These are phyloP conservation scores for Salmo trutta DNA, from an alignment of 2,797 vertebrate species.

Conservation along the genomic window DNA sequence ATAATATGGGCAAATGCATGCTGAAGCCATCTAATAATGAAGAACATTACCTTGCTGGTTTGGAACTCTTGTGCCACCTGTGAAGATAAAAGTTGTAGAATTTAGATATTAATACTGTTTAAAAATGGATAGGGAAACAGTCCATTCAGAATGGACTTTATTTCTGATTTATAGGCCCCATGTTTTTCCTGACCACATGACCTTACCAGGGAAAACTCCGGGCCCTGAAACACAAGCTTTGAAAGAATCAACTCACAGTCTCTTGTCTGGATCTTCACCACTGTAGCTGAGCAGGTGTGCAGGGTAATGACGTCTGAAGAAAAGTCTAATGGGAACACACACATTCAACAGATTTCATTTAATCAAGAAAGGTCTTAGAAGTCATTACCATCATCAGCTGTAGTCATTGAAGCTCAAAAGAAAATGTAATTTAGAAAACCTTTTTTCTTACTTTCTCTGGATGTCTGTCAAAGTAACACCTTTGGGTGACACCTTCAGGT, in stretches of 20 bases:
- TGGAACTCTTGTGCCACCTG: constrained; percentile 87
- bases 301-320: constrained; percentile 90
- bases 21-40: neutral
- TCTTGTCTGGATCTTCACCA: constrained; percentile 83
- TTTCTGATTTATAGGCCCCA: neutral
- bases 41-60: constrained; percentile 78
- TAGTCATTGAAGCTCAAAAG: neutral
- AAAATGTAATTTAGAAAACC: neutral
- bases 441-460: constrained; percentile 86
- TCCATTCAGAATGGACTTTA: neutral
- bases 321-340: constrained; percentile 72
- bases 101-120: neutral
- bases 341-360: neutral
- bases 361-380: neutral
- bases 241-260: constrained; percentile 78
- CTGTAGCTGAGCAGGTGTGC: constrained; percentile 81
- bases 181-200: too few relatives aligned
- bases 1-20: too few relatives aligned
- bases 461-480: constrained; percentile 89
- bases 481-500: constrained; percentile 81
- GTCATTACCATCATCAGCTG: neutral
- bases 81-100: constrained; percentile 32
- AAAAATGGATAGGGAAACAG: neutral
- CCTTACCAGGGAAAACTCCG: too few relatives aligned
- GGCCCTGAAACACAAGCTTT: neutral